Evolutionary conservation across 2,113 vertebrate species (phyloP), one percentile per base, ranked within the genome.

Genomic region (Rostratula benghalensis): DNA sequence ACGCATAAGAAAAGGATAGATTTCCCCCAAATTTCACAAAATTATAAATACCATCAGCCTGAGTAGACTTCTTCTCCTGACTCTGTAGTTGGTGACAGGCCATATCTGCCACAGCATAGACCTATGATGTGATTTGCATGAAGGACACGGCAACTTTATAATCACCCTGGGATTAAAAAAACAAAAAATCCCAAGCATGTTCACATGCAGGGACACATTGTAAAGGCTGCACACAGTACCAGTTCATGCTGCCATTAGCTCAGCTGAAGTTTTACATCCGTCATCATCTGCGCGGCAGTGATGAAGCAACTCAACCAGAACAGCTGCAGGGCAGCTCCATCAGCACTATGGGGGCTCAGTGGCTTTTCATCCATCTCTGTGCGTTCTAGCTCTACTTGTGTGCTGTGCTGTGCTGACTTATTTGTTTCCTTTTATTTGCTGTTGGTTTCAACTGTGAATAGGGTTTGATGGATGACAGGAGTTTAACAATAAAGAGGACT

Each of bases 351-450:
- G 60, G 59, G 89, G 43, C 54, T 64, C 81, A 82, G 57, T 59
- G 46, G 87, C 75, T 95, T 95, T 96, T 89, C 79, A 94, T 90
- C 53, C 81, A 46, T 56, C 53, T 51, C 69, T 76, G 43, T 74
- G 59, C 43, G 60, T 61, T 35, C 79, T 83, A 64, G 82, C 39
- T 96, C 43, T 46, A 53, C 43, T 86, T 88, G 73, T 68, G 41
- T 67, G 70, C 18, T 48, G 21, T 30, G 11, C 46, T 90, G 56
- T 95, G 93, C 87, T 96, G 90, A 95, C 80, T 83, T 92, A 39
- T 35, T 92, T 71, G 68, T 93, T 76, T 95, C 76, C 70, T 94
- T 97, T 96, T 89, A 93, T 91, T 92, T 93, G 82, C 67, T 95
- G 45, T 87, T 90, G 77, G 91, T 90, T 94, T 95, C 90, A 93